Evolutionary conservation across 2,797 vertebrate genomes (phyloP), one percentile per base, ranked within the genome.

Genomic region (Syncerus caffer): DNA sequence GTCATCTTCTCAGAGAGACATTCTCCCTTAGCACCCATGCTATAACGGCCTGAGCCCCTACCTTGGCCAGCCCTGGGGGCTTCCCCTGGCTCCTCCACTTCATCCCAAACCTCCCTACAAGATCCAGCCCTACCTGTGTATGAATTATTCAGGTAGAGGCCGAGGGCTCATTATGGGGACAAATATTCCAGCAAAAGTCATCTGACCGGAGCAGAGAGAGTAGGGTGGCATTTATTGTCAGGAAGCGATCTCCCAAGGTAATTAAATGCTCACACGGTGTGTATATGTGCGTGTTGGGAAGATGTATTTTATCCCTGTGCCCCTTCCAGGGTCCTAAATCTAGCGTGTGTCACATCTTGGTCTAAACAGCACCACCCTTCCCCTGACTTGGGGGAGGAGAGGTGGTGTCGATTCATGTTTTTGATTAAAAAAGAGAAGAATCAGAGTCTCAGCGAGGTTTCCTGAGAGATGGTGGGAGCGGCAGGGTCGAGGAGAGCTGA

Each of bases 81-180:
- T 55, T 67, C 51, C 42, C 7, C 31, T 25, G 71, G 2, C 8
- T 62, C 34, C 57, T 53, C 25, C 11, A 2, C 25, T 67, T 84
- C 34, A 85, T 80, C 60, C n/a, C 25, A 31, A 47, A 60, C 34
- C 29, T 92, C 55, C 27, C 47, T 34, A 1, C 0, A 4, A 86
- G 57, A 92, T 53, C 34, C 25, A 76, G 96, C 96, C 97, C 97
- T 98, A 93, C 78, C 86, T 74, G 19, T 12, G 3, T 12, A 95
- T 98, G 97, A 98, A 98, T 98, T 97, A 98, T 98, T 98, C 97
- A 98, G 94, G 93, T 84, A 95, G 94, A 98, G 94, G 94, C 90
- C 87, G 82, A 98, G 93, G 98, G 96, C 95, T 97, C 31, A 97
- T 98, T 98, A 97, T 96, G 88, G 98, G 98, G 98, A 98, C 97